A percentile compares a stretch with the other conserved stretches of the same genome.
These are phyloP conservation scores for Lepus timidus DNA, from an alignment of 2,113 vertebrate genomes.

Conservation along the genomic window DNA sequence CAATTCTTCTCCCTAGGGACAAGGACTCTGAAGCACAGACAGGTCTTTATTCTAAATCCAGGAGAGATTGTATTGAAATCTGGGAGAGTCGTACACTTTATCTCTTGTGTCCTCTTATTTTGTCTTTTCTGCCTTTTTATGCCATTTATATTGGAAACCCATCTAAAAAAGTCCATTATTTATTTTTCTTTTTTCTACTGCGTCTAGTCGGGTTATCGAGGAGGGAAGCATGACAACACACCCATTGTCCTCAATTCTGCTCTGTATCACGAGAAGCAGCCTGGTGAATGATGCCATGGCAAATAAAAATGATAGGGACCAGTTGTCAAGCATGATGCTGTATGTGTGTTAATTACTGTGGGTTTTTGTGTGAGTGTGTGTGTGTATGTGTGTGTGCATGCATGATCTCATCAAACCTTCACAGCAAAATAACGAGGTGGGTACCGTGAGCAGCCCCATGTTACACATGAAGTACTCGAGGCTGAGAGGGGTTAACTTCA, in stretches of 20 bases:
- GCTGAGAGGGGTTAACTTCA: not conserved
- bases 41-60: conserved; percentile 22
- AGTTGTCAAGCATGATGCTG: not conserved
- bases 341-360: not conserved
- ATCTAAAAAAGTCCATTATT: conserved; percentile 68
- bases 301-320: not conserved
- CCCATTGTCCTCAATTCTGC: not conserved
- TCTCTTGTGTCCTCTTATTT: conserved; percentile 49
- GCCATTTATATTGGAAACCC: conserved; percentile 65
- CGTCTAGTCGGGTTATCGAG: conserved; percentile 50
- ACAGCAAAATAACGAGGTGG: not conserved
- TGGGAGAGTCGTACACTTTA: conserved; percentile 47
- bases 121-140: conserved; percentile 48
- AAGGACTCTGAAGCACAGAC: conserved; percentile 10
- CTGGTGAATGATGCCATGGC: not conserved
- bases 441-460: not conserved
- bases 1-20: not conserved
- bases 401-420: not conserved
- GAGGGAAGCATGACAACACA: conserved; percentile 39
- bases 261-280: not conserved
- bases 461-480: conserved; percentile 3
- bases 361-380: not conserved
- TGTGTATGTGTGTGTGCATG: too few relatives aligned
- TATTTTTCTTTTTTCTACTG: conserved; percentile 35
- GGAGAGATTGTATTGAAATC: not conserved